Evolutionary conservation across 2,888 invertebrate genomes (phyloP).

Genomic region (Cephus sareptanus): DNA sequence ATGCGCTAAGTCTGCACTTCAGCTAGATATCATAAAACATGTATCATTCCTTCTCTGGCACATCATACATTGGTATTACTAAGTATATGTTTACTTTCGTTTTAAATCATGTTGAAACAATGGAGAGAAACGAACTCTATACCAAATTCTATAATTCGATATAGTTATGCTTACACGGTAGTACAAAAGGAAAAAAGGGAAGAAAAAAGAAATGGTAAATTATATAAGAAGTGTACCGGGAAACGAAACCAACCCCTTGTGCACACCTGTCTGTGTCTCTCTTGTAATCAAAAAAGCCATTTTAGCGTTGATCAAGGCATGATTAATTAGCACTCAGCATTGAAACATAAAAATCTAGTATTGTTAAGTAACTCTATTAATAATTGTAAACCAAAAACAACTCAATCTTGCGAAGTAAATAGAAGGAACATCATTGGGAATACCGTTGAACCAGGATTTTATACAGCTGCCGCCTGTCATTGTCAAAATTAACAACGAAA

Average conservation of each 20-base stretch:
- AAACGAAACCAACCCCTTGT: slow-evolving; percentile 46
- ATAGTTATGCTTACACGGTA: slow-evolving; percentile 55
- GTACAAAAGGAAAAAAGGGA: slow-evolving; percentile 42
- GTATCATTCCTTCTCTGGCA: slow-evolving; percentile 65
- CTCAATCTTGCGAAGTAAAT: slow-evolving; percentile 56
- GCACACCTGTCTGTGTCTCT: slow-evolving; percentile 43
- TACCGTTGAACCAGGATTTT: slow-evolving; percentile 51
- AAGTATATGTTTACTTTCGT: slow-evolving; percentile 59
- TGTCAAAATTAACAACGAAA: slow-evolving; percentile 35
- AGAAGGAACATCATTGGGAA: slow-evolving; percentile 62
- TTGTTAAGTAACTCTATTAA: slow-evolving; percentile 53
- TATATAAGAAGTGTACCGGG: slow-evolving; percentile 43
- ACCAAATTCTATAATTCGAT: slow-evolving; percentile 55
- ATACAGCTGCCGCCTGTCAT: slow-evolving; percentile 48
- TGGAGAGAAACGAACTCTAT: slow-evolving; percentile 54
- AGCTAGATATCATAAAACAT: slow-evolving; percentile 66
- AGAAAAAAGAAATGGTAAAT: slow-evolving; percentile 40
- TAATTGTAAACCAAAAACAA: slow-evolving; percentile 56
- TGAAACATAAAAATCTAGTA: slow-evolving; percentile 57
- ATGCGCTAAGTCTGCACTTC: slow-evolving; percentile 66
- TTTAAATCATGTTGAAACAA: slow-evolving; percentile 56
- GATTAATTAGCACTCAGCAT: slow-evolving; percentile 56
- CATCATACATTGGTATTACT: slow-evolving; percentile 66
- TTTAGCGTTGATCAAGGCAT: slow-evolving; percentile 45
- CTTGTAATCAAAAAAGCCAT: slow-evolving; percentile 42